Conservation (phyloP, 2,797 vertebrate genomes). For the Heliangelus exortis region DNA sequence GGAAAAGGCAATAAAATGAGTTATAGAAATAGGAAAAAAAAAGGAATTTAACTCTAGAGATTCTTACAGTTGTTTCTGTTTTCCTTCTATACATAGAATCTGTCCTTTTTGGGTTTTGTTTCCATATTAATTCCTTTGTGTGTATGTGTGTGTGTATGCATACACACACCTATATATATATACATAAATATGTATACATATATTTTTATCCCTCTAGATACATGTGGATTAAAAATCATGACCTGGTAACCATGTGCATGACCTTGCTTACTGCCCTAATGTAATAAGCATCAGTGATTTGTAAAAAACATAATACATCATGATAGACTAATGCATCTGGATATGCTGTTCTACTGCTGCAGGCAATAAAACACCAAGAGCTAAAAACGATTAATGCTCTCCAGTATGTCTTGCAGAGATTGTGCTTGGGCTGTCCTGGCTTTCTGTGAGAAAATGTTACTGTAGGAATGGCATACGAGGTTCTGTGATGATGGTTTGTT, state of each 20-base stretch:
- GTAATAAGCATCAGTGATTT: background rate
- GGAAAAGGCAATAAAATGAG: background rate
- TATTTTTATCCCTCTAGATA: background rate
- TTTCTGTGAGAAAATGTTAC: background rate
- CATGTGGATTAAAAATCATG: background rate
- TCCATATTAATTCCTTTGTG: background rate
- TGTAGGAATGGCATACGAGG: background rate
- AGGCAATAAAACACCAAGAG: background rate
- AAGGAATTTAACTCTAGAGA: background rate
- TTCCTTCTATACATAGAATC: background rate
- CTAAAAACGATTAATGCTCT: background rate
- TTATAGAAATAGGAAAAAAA: background rate
- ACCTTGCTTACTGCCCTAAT: background rate
- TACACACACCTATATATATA: no score
- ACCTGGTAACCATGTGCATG: background rate
- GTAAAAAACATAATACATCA: background rate
- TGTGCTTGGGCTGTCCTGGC: background rate
- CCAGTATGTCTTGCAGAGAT: background rate
- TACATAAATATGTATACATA: background rate
- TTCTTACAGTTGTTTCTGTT: background rate
- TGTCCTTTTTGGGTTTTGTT: background rate
- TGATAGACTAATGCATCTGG: background rate
- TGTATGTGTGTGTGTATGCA: background rate
- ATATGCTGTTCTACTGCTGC: background rate
- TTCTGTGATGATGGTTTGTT: conserved; percentile 8